phyloP scores from a whole-genome alignment of 1,140 invertebrate species.

The Probaryconus sp. region DNA sequence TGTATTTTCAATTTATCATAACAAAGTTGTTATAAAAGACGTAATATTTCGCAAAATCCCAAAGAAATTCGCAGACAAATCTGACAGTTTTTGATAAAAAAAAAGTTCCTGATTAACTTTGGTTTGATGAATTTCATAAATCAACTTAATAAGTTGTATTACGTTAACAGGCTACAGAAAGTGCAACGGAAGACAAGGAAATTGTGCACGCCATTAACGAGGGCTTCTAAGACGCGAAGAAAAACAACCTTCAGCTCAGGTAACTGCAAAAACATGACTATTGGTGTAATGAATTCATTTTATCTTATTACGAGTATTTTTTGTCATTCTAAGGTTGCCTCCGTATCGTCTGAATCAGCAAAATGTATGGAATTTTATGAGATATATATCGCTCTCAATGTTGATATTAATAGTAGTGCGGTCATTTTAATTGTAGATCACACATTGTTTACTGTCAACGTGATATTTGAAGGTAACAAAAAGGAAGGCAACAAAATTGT shows the following conservation, averaged over 20 bases:
- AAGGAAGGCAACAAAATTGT: too few relatives aligned
- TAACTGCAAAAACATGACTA: constrained; percentile 37
- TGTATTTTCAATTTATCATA: too few relatives aligned
- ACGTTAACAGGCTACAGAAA: constrained; percentile 6
- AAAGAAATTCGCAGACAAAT: too few relatives aligned
- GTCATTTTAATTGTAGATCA: constrained; percentile 53
- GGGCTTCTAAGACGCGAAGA: neutral
- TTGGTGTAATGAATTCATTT: constrained; percentile 48
- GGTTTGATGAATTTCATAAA: too few relatives aligned
- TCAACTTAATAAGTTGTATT: too few relatives aligned
- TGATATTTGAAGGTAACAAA: constrained; percentile 32
- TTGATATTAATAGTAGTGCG: constrained; percentile 35
- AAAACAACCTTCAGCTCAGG: constrained; percentile 28
- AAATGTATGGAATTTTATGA: constrained; percentile 39
- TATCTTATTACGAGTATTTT: constrained; percentile 39
- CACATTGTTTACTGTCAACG: constrained; percentile 37
- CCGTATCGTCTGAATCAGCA: constrained; percentile 45
- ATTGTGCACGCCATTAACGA: constrained; percentile 6
- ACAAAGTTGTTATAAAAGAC: too few relatives aligned
- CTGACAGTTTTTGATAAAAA: too few relatives aligned
- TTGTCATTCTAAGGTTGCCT: constrained; percentile 28
- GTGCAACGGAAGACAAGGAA: constrained; percentile 1
- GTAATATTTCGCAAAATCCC: too few relatives aligned
- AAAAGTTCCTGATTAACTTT: too few relatives aligned
- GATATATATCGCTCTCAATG: constrained; percentile 27